phyloP scores from a whole-genome alignment of 2,888 invertebrate species.

The Agrotis ipsilon region DNA sequence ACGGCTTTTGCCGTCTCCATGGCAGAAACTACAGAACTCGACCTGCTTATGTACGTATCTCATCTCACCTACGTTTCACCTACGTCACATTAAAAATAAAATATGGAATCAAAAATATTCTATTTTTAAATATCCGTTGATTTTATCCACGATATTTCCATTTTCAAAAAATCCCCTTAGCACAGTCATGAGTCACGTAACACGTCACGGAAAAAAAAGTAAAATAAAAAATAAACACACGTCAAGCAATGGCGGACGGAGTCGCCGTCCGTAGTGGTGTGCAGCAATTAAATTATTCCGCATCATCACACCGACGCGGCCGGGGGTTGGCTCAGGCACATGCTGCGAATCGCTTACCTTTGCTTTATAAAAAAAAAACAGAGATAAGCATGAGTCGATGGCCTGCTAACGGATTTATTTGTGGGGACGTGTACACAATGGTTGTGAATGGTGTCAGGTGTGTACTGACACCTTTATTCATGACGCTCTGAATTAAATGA shows the following conservation, averaged over 20 bases:
- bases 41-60: no score
- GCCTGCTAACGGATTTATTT: slow-evolving; percentile 12
- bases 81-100: no score
- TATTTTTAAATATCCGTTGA: background rate
- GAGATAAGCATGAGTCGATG: slow-evolving; percentile 27
- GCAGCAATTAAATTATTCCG: slow-evolving; percentile 87
- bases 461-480: background rate
- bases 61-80: no score
- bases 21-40: no score
- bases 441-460: background rate
- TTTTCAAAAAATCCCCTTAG: slow-evolving; percentile 10
- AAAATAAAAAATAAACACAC: slow-evolving; percentile 44
- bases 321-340: slow-evolving; percentile 60
- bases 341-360: slow-evolving; percentile 64
- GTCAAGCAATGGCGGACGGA: slow-evolving; percentile 69
- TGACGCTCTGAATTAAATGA: background rate
- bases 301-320: slow-evolving; percentile 78
- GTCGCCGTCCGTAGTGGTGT: slow-evolving; percentile 68
- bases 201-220: slow-evolving; percentile 20
- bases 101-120: background rate
- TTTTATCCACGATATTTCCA: background rate
- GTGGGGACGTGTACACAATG: slow-evolving; percentile 4
- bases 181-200: slow-evolving; percentile 20
- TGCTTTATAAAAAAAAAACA: slow-evolving; percentile 38
- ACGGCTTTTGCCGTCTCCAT: no score